Evolutionary conservation across 2,797 vertebrate genomes (phyloP).

Genomic region (Otolemur crassicaudatus): DNA sequence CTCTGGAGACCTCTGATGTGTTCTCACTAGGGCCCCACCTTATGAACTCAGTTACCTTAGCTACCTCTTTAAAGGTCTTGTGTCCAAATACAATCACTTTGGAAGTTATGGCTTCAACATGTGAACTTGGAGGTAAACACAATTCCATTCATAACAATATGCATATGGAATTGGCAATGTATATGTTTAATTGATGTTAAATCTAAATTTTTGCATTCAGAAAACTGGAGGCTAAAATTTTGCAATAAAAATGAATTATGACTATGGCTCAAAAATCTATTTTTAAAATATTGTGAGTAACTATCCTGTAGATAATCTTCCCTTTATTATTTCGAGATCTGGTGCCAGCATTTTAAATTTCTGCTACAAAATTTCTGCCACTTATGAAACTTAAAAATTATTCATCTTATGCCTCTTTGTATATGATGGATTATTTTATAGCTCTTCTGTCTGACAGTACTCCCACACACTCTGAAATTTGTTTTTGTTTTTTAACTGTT

Average conservation of each 20-base stretch:
- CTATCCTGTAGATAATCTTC: not conserved
- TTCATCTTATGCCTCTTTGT: conserved; percentile 67
- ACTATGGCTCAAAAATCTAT: not conserved
- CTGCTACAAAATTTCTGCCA: conserved; percentile 20
- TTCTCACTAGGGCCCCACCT: not conserved
- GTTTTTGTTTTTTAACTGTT: conserved; percentile 39
- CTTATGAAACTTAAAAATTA: conserved; percentile 52
- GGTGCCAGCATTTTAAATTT: not conserved
- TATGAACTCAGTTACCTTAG: not conserved
- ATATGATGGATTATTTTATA: not conserved
- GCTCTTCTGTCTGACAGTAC: not conserved
- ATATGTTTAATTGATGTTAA: not conserved
- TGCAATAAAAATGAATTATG: not conserved
- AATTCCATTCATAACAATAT: not conserved
- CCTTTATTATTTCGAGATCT: not conserved
- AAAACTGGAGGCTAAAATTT: not conserved
- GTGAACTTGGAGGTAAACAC: not conserved
- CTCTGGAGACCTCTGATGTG: no score
- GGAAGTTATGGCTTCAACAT: not conserved
- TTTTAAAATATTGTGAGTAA: not conserved
- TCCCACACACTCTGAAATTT: fast-evolving
- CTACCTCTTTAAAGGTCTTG: not conserved
- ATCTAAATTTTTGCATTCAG: not conserved
- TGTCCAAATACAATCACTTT: not conserved
- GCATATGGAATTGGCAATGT: not conserved